A percentile compares a stretch with the other conserved stretches of the same genome.
phyloP scores from a whole-genome alignment of 2,113 vertebrate genomes.

The Ciconia stormi region DNA sequence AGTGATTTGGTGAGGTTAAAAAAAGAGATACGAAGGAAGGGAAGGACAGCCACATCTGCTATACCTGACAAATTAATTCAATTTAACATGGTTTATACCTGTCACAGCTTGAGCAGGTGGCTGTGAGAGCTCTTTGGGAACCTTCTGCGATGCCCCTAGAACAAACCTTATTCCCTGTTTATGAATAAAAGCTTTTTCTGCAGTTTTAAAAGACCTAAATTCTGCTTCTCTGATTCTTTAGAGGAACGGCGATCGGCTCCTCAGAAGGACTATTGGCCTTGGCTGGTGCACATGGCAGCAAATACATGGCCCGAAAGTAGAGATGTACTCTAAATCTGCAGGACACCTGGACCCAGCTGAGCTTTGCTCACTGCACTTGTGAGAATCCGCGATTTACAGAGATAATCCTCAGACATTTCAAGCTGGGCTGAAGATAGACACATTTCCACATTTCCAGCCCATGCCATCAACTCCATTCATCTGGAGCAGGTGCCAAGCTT shows the following conservation, averaged over 20 bases:
- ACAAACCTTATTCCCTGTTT: background rate
- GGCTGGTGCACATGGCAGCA: background rate
- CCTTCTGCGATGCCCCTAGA: background rate
- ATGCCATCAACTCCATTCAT: conserved; percentile 70
- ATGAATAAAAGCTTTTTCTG: background rate
- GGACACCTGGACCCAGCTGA: conserved; percentile 19
- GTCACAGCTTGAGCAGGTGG: background rate
- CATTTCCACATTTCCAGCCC: conserved; percentile 42
- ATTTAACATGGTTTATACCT: background rate
- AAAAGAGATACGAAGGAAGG: background rate
- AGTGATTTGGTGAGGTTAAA: background rate
- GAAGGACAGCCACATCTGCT: background rate
- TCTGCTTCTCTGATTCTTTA: background rate
- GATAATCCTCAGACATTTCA: conserved; percentile 61
- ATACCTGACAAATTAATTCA: background rate
- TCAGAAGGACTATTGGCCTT: background rate
- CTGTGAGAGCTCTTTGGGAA: background rate
- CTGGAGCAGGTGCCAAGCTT: conserved; percentile 45
- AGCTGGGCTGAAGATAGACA: conserved; percentile 36
- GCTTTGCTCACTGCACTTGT: background rate
- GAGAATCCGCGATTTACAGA: background rate
- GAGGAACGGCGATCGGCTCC: rapidly evolving
- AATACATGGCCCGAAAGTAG: background rate
- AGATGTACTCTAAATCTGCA: conserved; percentile 6
- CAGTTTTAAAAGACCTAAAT: background rate